Conservation (phyloP, 2,888 invertebrate genomes). For the Boloria euphrosyne region DNA sequence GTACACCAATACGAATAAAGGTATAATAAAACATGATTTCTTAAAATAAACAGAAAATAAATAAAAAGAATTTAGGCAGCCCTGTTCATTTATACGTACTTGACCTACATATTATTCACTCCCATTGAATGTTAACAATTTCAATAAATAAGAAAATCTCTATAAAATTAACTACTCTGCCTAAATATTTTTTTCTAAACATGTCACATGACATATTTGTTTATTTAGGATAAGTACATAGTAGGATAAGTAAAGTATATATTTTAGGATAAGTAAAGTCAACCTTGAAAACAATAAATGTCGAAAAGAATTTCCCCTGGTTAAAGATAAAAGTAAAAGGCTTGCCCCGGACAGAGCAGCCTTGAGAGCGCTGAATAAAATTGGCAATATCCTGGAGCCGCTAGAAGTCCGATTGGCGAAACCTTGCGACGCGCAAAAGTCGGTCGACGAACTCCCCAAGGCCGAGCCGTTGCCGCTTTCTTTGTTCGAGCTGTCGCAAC, state of each 20-base stretch:
- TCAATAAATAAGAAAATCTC: no score
- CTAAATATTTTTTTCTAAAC: neutral
- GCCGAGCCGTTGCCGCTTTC: slow-evolving; percentile 75
- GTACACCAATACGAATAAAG: no score
- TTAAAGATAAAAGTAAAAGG: slow-evolving; percentile 73
- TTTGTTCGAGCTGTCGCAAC: slow-evolving; percentile 79
- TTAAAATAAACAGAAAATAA: no score
- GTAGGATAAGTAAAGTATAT: neutral
- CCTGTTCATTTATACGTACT: no score
- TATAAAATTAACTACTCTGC: neutral
- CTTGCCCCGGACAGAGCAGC: slow-evolving; percentile 63
- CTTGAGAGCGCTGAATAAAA: slow-evolving; percentile 74
- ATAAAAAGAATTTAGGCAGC: no score
- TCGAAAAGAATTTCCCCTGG: slow-evolving; percentile 23
- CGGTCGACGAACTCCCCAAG: slow-evolving; percentile 80
- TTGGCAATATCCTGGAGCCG: slow-evolving; percentile 82
- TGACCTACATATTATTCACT: neutral
- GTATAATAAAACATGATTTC: no score
- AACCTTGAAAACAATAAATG: neutral
- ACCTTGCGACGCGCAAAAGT: slow-evolving; percentile 81
- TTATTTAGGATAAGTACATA: no score
- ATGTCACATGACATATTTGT: neutral
- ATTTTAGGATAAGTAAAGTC: neutral
- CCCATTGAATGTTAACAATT: no score
- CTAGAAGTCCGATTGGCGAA: slow-evolving; percentile 81